Evolutionary conservation across 2,113 vertebrate genomes (phyloP).

Genomic region (Megaceryle maxima): DNA sequence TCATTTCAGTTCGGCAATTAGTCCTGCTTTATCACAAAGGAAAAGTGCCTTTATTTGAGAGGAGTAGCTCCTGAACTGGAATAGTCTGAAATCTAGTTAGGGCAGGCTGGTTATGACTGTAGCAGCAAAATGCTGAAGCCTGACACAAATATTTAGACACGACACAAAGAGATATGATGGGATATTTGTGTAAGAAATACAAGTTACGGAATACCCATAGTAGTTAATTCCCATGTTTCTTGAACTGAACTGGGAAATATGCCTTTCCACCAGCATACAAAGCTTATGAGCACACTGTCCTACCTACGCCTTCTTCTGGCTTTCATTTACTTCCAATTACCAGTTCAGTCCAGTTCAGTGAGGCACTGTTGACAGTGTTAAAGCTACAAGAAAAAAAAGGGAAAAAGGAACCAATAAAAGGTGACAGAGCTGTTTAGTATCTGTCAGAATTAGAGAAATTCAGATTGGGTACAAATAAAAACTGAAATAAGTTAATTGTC

Average conservation of each 20-base stretch:
- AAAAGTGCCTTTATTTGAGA: background rate
- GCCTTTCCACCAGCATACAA: background rate
- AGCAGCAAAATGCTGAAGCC: background rate
- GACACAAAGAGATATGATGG: background rate
- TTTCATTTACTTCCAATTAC: background rate
- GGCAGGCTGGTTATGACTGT: background rate
- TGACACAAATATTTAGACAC: background rate
- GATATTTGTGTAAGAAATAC: background rate
- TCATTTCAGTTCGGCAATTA: background rate
- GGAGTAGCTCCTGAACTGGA: background rate
- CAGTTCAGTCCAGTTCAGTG: background rate
- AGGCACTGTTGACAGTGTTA: background rate
- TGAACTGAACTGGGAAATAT: background rate
- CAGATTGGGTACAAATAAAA: background rate
- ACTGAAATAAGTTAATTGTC: background rate
- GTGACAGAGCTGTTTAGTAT: background rate
- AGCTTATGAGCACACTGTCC: background rate
- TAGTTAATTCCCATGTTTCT: background rate
- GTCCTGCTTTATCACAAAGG: background rate
- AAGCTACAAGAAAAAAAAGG: too few relatives aligned
- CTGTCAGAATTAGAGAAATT: background rate
- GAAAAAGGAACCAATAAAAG: background rate
- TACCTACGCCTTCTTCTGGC: background rate
- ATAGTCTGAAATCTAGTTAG: background rate
- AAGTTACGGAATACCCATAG: background rate